Base-by-base conservation (phyloP, 2,888 invertebrate genomes). In the Sialis fuliginosa region DNA sequence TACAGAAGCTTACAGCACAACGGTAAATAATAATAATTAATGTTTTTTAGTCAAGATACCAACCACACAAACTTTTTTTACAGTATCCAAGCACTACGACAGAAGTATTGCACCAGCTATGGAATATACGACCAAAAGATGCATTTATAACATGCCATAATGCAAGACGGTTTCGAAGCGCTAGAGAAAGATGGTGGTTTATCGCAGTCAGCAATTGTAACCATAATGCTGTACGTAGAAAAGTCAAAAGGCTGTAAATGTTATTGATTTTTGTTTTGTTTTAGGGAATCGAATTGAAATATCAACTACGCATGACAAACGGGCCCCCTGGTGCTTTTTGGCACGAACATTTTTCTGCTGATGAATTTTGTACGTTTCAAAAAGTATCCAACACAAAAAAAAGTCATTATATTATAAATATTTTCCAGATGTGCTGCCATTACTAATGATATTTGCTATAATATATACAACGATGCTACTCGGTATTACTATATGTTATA, bases 161-260 rank as follows among this genome's bases (percentile, higher is more conserved):
- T 56, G 70, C 77, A 1, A 68, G 88, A 46, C 69, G 77, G 46
- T 92, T 91, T 61, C 67, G 79, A 4, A 87, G 89, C 1, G 75
- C 81, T 0, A 71, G 93, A 45, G 90, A 89, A 58, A 66, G 93
- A 32, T 95, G 93, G 93, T 95, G 95, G 93, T 95, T 88, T 57
- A 75, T 95, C 33, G 91, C 86, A 1, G 67, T 90, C 34, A 81
- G 85, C 52, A 86, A 86, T 58, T 91, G 90, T 59, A 76, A 79
- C 43, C 74, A 74, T 39, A 67, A 68, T 31, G 76, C 75, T 69
- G 79, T 79, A 57, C 5, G 8, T 33, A 42, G 22, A 22, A 22
- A 22, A 22, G 22, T 22, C 2, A 22, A 22, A 22, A 22, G 22
- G 22, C 22, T 22, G 22, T 45, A n/a, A 42, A 6, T 46, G 39